These are phyloP conservation scores for Cettia cetti DNA, from an alignment of 2,113 vertebrate species.

Conservation along the genomic window DNA sequence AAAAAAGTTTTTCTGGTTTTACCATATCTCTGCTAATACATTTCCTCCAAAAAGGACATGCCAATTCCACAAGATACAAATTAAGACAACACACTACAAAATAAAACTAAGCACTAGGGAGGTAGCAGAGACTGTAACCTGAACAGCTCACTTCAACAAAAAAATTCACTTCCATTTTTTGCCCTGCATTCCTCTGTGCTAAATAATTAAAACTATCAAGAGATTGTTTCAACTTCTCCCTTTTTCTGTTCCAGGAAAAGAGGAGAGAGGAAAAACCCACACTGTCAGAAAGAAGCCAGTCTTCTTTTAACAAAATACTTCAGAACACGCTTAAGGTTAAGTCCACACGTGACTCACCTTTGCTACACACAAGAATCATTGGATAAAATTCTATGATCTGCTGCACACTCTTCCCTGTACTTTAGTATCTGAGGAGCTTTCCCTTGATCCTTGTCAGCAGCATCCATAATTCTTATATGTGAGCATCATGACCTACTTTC, in stretches of 20 bases:
- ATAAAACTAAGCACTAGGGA: not conserved
- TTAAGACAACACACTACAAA: not conserved
- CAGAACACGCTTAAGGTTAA: not conserved
- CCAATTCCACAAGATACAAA: not conserved
- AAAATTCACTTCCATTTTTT: not conserved
- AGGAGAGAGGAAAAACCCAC: not conserved
- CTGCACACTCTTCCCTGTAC: not conserved
- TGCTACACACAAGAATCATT: not conserved
- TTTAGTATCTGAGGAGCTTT: not conserved
- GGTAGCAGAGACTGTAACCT: not conserved
- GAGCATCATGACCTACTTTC: not conserved
- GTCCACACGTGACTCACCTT: not conserved
- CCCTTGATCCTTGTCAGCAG: not conserved
- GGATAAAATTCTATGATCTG: not conserved
- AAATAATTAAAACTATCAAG: not conserved
- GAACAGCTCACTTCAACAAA: not conserved
- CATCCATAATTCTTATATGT: not conserved
- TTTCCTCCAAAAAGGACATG: not conserved
- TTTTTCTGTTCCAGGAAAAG: not conserved
- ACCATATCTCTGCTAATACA: not conserved
- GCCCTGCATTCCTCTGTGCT: not conserved
- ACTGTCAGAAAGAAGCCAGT: not conserved
- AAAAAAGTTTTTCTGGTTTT: not conserved
- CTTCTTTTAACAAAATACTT: not conserved
- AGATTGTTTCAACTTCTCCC: not conserved